Evolutionary conservation across 2,113 vertebrate species (phyloP).

Genomic region (Cardinalis cardinalis): DNA sequence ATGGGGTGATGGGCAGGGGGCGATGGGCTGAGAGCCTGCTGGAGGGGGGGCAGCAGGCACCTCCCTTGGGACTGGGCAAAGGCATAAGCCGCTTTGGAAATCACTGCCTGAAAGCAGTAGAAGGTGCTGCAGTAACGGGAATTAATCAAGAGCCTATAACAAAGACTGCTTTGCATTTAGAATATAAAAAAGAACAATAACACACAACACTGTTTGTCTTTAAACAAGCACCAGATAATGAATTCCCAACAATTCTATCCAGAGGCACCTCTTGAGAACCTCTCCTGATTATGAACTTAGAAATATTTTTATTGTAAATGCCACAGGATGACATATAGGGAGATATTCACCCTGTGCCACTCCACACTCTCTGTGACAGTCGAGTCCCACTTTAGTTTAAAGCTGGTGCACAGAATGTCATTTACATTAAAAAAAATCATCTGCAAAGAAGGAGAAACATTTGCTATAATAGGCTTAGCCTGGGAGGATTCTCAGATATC

Average conservation of each 20-base stretch:
- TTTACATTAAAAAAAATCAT: background rate
- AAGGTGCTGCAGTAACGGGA: background rate
- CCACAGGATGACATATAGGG: conserved; percentile 29
- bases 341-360: background rate
- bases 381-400: background rate
- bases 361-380: background rate
- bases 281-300: conserved; percentile 19
- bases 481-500: conserved; percentile 6
- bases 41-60: background rate
- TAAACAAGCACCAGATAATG: background rate
- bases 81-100: background rate
- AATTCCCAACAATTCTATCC: background rate
- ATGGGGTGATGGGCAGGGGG: background rate
- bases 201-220: background rate
- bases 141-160: background rate
- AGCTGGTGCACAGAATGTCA: conserved; percentile 29
- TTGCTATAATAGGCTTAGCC: conserved; percentile 24
- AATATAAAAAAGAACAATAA: background rate
- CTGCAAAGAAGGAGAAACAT: conserved; percentile 1
- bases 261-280: conserved; percentile 17
- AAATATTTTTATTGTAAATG: conserved; percentile 49
- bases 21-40: background rate
- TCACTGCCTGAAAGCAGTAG: background rate
- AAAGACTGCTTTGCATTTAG: background rate
- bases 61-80: background rate